Percentiles rank a stretch among this genome's conserved stretches.
These are phyloP conservation scores for Eucriotettix oculatus DNA, from an alignment of 2,888 invertebrate species.

Conservation along the genomic window DNA sequence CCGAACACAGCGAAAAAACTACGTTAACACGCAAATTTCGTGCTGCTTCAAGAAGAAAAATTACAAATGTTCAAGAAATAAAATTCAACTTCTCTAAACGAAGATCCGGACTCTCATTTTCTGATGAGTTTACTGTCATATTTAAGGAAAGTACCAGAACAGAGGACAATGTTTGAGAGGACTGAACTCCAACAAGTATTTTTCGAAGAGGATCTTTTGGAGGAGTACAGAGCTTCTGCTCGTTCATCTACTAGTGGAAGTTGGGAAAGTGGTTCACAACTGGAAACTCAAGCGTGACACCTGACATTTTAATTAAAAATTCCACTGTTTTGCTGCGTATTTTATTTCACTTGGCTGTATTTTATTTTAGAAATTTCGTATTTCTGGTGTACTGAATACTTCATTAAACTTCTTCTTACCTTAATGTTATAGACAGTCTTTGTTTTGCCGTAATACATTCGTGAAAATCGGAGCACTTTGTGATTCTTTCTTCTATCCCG, in stretches of 20 bases:
- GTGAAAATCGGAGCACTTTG: background rate
- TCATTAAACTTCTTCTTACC: conserved; percentile 1
- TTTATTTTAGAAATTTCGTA: background rate
- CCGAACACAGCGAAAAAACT: background rate
- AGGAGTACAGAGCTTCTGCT: background rate
- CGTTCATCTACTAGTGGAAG: background rate
- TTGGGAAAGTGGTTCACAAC: background rate
- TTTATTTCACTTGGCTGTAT: background rate
- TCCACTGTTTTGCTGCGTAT: background rate
- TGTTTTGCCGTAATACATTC: too few relatives aligned
- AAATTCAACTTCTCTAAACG: conserved; percentile 1
- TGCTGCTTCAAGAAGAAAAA: background rate
- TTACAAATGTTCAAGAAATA: background rate
- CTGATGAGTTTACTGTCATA: background rate
- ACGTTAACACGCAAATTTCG: conserved; percentile 3
- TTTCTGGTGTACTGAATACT: background rate
- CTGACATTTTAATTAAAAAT: background rate
- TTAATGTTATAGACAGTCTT: background rate
- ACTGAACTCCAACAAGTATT: background rate
- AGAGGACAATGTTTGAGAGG: too few relatives aligned
- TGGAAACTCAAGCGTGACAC: background rate
- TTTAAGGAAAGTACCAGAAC: background rate
- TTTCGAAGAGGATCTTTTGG: background rate
- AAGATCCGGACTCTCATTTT: background rate
- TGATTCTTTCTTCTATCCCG: background rate